Percentiles rank a stretch among this genome's conserved stretches.
Conservation (phyloP, 2,113 vertebrate species). For the Talpa occidentalis region DNA sequence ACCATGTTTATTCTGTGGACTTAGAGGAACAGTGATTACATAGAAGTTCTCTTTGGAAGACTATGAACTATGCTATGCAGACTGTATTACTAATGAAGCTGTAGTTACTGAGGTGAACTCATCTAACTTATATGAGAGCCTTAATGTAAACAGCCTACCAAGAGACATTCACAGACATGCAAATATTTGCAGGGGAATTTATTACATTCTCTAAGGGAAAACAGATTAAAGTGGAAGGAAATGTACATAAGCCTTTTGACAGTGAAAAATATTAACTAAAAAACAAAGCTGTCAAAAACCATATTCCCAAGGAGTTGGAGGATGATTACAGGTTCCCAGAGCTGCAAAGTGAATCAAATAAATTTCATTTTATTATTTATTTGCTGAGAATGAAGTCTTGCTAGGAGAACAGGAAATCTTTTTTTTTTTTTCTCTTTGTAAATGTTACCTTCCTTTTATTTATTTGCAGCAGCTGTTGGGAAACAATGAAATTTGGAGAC, state of each 20-base stretch:
- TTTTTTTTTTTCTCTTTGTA: constrained; percentile 19
- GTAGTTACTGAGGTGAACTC: neutral
- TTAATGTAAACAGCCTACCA: constrained; percentile 60
- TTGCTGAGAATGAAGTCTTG: constrained; percentile 43
- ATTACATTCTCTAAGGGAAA: constrained; percentile 58
- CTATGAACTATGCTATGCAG: neutral
- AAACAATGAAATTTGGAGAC: constrained; percentile 57
- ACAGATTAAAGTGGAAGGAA: constrained; percentile 68
- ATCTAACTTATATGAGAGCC: neutral
- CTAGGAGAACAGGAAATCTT: constrained; percentile 60
- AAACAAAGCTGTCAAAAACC: constrained; percentile 68
- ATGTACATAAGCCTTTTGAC: constrained; percentile 56
- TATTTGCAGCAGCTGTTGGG: constrained; percentile 61
- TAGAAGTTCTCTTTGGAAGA: neutral
- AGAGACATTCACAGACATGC: constrained; percentile 45
- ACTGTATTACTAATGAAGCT: constrained; percentile 22
- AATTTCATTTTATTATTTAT: constrained; percentile 62
- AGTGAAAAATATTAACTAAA: constrained; percentile 66
- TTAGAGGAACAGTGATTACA: neutral
- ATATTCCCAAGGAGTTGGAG: constrained; percentile 60
- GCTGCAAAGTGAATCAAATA: constrained; percentile 52
- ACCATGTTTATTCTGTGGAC: neutral
- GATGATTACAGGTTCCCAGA: constrained; percentile 63
- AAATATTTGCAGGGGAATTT: constrained; percentile 72
- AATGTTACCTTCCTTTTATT: constrained; percentile 63